Evolutionary conservation across 2,888 invertebrate species (phyloP), one percentile per base, ranked within the genome.

Genomic region (Pheosia gnoma): DNA sequence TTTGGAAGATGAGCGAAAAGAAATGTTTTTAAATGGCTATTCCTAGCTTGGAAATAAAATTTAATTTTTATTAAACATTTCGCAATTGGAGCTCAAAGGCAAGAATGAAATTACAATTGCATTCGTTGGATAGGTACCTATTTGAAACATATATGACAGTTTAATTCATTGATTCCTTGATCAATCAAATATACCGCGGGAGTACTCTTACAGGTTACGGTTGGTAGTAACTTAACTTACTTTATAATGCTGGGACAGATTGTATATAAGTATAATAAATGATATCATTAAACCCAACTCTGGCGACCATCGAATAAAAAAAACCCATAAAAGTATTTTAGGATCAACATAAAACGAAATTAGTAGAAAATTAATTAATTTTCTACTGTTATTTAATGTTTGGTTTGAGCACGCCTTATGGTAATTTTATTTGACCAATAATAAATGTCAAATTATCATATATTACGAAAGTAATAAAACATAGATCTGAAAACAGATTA

Each of bases 21-120:
- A 39, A 41, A 6, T 11, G 53, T 43, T 56, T 63, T 61, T 56
- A 54, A 58, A 5, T n/a, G 47, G n/a, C 9, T 45, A 4, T 8
- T 47, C 49, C 59, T 43, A 55, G 53, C 47, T 56, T 60, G 58
- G 60, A 59, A 63, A 63, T 61, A n/a, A n/a, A n/a, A n/a, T n/a
- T n/a, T n/a, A n/a, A n/a, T n/a, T n/a, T n/a, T n/a, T n/a, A n/a
- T n/a, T n/a, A n/a, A 25, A 25, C 25, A 1, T 25, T 25, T 25
- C 25, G 25, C 25, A 25, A 25, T 25, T 25, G 25, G 25, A 25
- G 25, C 25, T 25, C 25, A 25, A 25, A 25, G 25, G 25, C 25
- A 25, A 25, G 0, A 25, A 25, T 25, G 25, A 25, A 25, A 25
- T 25, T 25, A 25, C 25, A 25, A 25, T 25, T 0, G 25, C 25